Conservation (phyloP, 2,797 vertebrate genomes). For the Bufotes viridis region DNA sequence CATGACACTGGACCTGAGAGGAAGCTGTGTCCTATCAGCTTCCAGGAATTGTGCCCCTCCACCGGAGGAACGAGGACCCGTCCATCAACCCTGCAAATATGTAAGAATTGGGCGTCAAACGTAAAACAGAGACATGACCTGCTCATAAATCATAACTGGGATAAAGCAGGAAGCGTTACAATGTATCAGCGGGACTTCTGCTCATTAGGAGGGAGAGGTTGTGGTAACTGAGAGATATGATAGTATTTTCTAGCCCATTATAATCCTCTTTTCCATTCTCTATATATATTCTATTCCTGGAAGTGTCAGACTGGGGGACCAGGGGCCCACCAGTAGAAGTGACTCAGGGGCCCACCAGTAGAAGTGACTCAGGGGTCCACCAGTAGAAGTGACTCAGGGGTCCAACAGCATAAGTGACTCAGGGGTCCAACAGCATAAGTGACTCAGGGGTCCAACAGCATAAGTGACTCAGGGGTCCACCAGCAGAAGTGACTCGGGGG, state of each 20-base stretch:
- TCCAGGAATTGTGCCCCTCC: conserved; percentile 24
- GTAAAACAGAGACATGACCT: background rate
- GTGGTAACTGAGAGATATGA: background rate
- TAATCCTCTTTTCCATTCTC: background rate
- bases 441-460: too few relatives aligned
- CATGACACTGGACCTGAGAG: background rate
- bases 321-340: too few relatives aligned
- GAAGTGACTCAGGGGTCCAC: too few relatives aligned
- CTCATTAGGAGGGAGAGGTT: background rate
- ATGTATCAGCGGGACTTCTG: background rate
- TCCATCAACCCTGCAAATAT: background rate
- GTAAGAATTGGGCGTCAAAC: background rate
- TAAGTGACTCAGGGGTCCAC: too few relatives aligned
- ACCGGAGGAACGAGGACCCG: background rate
- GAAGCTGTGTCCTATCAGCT: conserved; percentile 8
- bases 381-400: too few relatives aligned
- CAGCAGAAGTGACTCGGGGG: too few relatives aligned
- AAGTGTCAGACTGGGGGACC: too few relatives aligned
- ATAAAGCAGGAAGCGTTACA: background rate
- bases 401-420: too few relatives aligned
- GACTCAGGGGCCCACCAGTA: too few relatives aligned
- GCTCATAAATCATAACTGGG: background rate
- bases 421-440: too few relatives aligned
- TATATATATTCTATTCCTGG: background rate
- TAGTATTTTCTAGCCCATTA: too few relatives aligned